Base-by-base conservation (phyloP, 2,113 vertebrate genomes). In the Mesoclemmys tuberculata region DNA sequence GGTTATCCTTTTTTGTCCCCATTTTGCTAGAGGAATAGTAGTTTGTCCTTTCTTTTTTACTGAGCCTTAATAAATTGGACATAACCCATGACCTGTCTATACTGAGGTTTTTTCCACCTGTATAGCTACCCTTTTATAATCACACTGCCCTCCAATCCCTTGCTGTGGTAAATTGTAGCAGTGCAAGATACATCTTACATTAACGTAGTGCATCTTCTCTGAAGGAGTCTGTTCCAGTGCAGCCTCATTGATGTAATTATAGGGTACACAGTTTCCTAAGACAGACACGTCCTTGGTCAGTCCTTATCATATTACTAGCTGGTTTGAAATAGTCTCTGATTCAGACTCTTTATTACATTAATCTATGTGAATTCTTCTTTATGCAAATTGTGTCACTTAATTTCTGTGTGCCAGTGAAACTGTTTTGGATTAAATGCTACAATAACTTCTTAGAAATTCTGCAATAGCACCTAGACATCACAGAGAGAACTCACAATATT, bases 381-480 rank as follows among this genome's bases (percentile, higher is more conserved):
- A 9, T 52, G 51, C 51, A 52, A 52, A 13, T 52, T 52, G 51
- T 14, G 51, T 52, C 51, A 58, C 24, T 26, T 58, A 27, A 58
- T 58, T 11, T 10, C 26, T 58, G 29, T 27, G 29, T 21, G 54
- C 54, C 54, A 55, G 8, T 24, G 13, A 55, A 55, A 55, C 54
- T 24, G 18, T 24, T 55, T 55, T 55, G 18, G 24, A 55, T 21
- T 55, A 24, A 55, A 55, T 18, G 18, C 24, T 24, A 8, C 54
- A 21, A 21, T 18, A 55, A 55, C 11, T 58, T 41, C 12, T 41
- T 46, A 1, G 16, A 18, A 6, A 22, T 85, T 16, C 21, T 41
- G 0, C 6, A 16, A 18, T 21, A 12, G 78, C 46, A 38, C 75
- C 6, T 0, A 1, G 41, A n/a, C 27, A n/a, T 24, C 77, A 2